Conservation (phyloP, 2,888 invertebrate genomes). For the Helicoverpa assulta region DNA sequence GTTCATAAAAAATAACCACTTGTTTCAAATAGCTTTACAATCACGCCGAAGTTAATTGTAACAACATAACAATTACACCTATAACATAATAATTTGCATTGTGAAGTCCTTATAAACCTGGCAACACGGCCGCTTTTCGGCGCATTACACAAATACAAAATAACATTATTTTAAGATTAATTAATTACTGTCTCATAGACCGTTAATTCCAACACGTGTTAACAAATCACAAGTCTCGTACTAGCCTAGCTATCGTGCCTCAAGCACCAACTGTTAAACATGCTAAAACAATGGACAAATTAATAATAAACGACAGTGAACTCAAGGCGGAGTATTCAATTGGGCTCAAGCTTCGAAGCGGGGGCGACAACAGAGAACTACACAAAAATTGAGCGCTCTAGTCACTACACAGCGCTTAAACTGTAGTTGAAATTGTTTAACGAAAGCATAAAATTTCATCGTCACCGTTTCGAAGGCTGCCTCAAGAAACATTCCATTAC, state of each 20-base stretch:
- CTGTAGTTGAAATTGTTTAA: slow-evolving; percentile 13
- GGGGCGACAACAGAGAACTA: slow-evolving; percentile 42
- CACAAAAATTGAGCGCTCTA: slow-evolving; percentile 32
- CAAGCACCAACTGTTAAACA: slow-evolving; percentile 63
- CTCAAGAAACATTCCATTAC: slow-evolving; percentile 44
- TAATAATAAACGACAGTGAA: slow-evolving; percentile 51
- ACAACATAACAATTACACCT: slow-evolving; percentile 54
- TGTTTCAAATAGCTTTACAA: slow-evolving; percentile 61
- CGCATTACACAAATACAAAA: slow-evolving; percentile 52
- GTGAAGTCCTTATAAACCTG: slow-evolving; percentile 41
- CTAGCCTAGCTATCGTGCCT: slow-evolving; percentile 65
- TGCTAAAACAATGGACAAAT: slow-evolving; percentile 56
- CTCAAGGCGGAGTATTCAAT: slow-evolving; percentile 63
- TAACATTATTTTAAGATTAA: slow-evolving; percentile 58
- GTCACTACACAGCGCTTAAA: slow-evolving; percentile 20
- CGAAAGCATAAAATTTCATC: slow-evolving; percentile 26
- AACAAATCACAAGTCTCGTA: slow-evolving; percentile 70
- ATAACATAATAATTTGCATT: slow-evolving; percentile 50
- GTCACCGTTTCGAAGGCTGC: slow-evolving; percentile 52
- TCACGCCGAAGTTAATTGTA: slow-evolving; percentile 47
- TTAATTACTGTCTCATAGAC: slow-evolving; percentile 77
- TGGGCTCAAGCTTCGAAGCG: slow-evolving; percentile 47
- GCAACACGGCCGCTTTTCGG: slow-evolving; percentile 32
- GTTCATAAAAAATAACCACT: slow-evolving; percentile 64
- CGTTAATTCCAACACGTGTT: slow-evolving; percentile 67